Conservation (phyloP, 2,797 vertebrate species). For the Silurus aristotelis region DNA sequence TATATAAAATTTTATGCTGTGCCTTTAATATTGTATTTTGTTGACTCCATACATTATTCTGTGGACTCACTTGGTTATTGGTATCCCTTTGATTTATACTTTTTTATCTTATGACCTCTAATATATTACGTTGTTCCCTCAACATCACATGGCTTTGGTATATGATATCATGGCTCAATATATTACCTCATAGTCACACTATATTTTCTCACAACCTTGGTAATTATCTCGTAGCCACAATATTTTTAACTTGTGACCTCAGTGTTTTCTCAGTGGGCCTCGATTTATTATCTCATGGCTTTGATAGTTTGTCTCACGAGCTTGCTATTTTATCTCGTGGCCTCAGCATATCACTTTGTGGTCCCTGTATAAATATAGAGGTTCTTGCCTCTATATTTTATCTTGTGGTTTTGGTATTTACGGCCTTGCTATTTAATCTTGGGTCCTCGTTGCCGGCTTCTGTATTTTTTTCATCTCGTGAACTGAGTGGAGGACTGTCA, state of each 20-base stretch:
- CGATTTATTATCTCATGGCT: neutral
- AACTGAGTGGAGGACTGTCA: neutral
- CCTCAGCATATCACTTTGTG: neutral
- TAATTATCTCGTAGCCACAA: neutral
- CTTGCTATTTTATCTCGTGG: neutral
- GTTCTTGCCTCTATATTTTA: neutral
- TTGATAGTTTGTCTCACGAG: neutral
- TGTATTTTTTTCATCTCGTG: neutral
- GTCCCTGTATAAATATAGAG: neutral
- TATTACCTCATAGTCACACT: neutral
- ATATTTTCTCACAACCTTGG: neutral
- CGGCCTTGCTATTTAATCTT: neutral
- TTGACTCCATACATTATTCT: neutral
- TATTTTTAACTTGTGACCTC: neutral
- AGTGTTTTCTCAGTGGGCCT: neutral
- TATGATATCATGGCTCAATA: neutral
- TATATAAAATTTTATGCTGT: neutral
- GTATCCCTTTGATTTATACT: neutral
- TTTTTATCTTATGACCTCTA: neutral
- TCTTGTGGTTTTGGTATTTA: neutral
- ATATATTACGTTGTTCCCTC: neutral
- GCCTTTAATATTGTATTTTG: neutral
- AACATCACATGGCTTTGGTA: neutral
- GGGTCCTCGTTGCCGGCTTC: too few relatives aligned
- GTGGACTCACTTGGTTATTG: neutral